Base-by-base conservation (phyloP, 2,113 vertebrate genomes). In the Erythrocebus patas region DNA sequence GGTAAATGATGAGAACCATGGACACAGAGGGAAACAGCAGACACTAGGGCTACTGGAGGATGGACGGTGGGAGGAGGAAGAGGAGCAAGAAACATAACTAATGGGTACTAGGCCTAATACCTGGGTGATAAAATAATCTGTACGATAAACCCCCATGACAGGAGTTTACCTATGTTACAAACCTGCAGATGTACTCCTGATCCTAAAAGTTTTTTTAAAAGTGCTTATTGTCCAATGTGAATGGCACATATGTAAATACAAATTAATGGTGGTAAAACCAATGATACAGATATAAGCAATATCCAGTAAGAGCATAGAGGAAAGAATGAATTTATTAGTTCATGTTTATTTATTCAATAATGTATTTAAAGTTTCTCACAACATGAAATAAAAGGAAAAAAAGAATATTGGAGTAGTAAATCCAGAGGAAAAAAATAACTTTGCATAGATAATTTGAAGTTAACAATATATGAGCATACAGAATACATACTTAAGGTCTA, bases 371-470 rank as follows among this genome's bases (percentile, higher is more conserved):
- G 38, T 78, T 32, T 8, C 32, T 76, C 9, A 64, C 45, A 80
- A 32, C 23, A 88, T 76, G 57, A 64, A 93, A 85, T 76, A 80
- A 91, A 97, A 86, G 22, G 25, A 14, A 80, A 80, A 82, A 90
- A 70, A n/a, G 20, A 85, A 79, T n/a, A 91, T 50, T 43, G 30
- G 73, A 78, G 8, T 76, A 72, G 6, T 76, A 73, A 80, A 80
- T 61, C 81, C 45, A 50, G 85, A 83, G 40, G 43, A 66, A 38
- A 20, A 84, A 66, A 93, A 57, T 32, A 35, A 6, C 2, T 87
- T 87, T 82, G 17, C 86, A 55, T 23, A 73, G 61, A 59, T 92
- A 75, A 86, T 84, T 84, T 97, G 55, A 96, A 79, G 64, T 79
- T 40, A 91, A 40, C 1, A 76, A 64, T 40, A 81, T 57, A 55